Base-by-base conservation (phyloP, 2,797 vertebrate genomes). In the Setipinna tenuifilis region DNA sequence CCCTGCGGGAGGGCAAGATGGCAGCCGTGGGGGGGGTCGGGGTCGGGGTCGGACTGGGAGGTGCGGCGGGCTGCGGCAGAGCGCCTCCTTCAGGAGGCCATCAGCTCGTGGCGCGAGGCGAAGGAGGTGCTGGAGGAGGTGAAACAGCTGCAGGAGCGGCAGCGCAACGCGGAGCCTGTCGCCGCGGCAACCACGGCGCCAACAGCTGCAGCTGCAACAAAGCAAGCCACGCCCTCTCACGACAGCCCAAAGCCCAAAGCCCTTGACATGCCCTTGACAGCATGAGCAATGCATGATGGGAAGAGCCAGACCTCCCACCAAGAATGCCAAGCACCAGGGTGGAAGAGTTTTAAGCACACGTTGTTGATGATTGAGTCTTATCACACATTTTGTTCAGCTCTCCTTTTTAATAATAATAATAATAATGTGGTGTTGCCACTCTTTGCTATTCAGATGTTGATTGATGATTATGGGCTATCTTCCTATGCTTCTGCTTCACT, bases 61-160 rank as follows among this genome's bases (percentile, higher is more conserved):
- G 92, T 92, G 88, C 93, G 94, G 90, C 95, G 97, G 25, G 95
- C 94, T 0, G 97, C 98, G 90, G 97, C 97, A 0, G 97, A 97
- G 94, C 94, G 96, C 82, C 94, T 99, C 88, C 94, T 99, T 85
- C 96, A 96, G 90, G 98, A 98, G 92, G 98, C 98, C 0, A 96
- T 97, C 0, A 96, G 95, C 0, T 97, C 96, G 0, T 99, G 98
- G 98, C 97, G 95, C 91, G 97, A 99, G 90, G 98, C 98, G 0
- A 96, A 96, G 93, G 95, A 96, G 86, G 97, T 99, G 86, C 93
- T 99, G 92, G 96, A 97, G 94, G 98, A 99, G 89, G 97, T 99
- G 88, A 96, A 94, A 85, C 97, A 98, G 93, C 94, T 99, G 91
- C 96, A 98, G 92, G 87, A 87, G 31, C 85, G 86, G 46, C 86